Evolutionary conservation across 2,113 vertebrate genomes (phyloP), one percentile per base, ranked within the genome.

Genomic region (Pterocles gutturalis): DNA sequence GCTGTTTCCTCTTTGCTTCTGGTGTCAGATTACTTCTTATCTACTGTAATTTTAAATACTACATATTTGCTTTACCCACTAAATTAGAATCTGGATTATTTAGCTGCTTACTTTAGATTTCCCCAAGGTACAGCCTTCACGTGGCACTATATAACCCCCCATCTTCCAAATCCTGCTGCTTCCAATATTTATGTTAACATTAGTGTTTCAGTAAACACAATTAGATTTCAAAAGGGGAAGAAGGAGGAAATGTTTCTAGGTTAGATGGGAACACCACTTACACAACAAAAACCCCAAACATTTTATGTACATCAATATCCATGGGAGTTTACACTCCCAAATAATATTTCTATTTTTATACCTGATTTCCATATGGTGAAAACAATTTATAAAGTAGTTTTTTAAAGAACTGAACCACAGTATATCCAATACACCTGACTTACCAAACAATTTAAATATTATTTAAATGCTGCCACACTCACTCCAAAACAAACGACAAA

Each of bases 31-130:
- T 97, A 89, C 80, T 91, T 96, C 96, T 98, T 98, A 93, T 87
- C 87, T 81, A 55, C 91, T 93, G 58, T 92, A 80, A 95, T 91
- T 97, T 97, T 96, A 96, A 96, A 97, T 81, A 92, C 82, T 96
- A 97, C 67, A 85, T 66, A 97, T 92, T 95, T 91, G 94, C 75
- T 97, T 96, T 95, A 93, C 91, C 94, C 93, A 69, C 93, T 92
- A 96, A 97, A 97, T 96, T 98, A 95, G 89, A 98, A 98, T 96
- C 87, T 93, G 97, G 98, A 98, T 98, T 98, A 98, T 95, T 97
- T 76, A 45, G 91, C 90, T 96, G 96, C 90, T 87, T 89, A n/a
- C 89, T 95, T 96, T 96, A 97, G 95, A 94, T 98, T 97, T 97
- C 96, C 96, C 97, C 54, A 93, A 97, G 98, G 98, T 97, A 96